A percentile compares a stretch with the other conserved stretches of the same genome.
phyloP scores from a whole-genome alignment of 1,140 invertebrate species.

The Chelonus insularis region DNA sequence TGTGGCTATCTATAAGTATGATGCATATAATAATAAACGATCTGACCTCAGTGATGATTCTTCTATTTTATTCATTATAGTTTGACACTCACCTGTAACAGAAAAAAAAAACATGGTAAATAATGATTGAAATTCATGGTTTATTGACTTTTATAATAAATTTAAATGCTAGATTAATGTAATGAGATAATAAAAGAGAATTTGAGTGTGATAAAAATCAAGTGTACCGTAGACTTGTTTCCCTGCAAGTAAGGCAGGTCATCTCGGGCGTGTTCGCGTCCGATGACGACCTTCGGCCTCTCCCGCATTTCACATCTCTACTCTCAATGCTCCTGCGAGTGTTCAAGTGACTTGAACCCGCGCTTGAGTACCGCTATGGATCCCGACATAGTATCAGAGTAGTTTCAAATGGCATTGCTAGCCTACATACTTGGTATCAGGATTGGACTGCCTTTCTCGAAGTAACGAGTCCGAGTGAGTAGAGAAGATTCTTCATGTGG shows the following conservation, averaged over 20 bases:
- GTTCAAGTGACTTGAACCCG: constrained; percentile 27
- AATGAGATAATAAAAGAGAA: background rate
- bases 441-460: background rate
- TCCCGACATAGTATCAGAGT: constrained; percentile 12
- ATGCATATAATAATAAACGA: background rate
- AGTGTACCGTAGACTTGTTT: constrained; percentile 10
- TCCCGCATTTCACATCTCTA: constrained; percentile 26
- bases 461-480: too few relatives aligned
- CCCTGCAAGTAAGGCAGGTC: constrained; percentile 35
- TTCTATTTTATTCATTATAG: background rate
- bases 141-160: background rate
- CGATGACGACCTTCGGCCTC: constrained; percentile 43
- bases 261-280: constrained; percentile 44
- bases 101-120: constrained; percentile 16
- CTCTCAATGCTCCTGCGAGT: constrained; percentile 29
- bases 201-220: background rate
- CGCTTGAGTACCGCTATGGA: constrained; percentile 41
- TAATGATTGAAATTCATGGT: background rate
- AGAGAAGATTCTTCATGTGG: background rate
- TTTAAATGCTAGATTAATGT: background rate
- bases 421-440: constrained; percentile 38
- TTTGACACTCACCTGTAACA: constrained; percentile 36
- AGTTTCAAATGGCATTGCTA: constrained; percentile 42
- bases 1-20: constrained; percentile 30
- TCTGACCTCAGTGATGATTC: constrained; percentile 21